These are phyloP conservation scores for Pangasius macronema DNA, from an alignment of 2,797 vertebrate genomes.

Conservation along the genomic window DNA sequence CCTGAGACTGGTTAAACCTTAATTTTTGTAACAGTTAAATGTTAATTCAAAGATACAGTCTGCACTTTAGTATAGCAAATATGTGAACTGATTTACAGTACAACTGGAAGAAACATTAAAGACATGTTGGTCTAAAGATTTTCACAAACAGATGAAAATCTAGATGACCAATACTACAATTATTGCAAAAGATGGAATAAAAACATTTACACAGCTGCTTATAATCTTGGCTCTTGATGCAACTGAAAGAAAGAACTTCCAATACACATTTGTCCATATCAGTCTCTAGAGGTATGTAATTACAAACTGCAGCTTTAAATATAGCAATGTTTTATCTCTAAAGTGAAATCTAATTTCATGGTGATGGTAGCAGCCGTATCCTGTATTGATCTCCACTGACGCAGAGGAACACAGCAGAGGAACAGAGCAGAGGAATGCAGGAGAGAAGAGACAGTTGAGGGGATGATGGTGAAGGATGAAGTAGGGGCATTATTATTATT, in stretches of 20 bases:
- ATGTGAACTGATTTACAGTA: neutral
- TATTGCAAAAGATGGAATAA: neutral
- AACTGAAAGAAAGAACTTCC: neutral
- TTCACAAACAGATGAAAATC: neutral
- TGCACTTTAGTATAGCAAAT: neutral
- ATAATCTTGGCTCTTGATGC: neutral
- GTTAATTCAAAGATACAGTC: neutral
- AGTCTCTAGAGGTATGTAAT: neutral
- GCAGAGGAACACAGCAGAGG: neutral
- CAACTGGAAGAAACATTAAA: neutral
- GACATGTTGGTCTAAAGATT: neutral
- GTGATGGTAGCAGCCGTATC: constrained; percentile 7
- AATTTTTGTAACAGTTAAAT: neutral
- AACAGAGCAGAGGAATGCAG: neutral
- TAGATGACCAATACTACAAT: neutral
- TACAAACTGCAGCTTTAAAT: constrained; percentile 23
- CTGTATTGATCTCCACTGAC: neutral
- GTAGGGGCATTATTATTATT: neutral
- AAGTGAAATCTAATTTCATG: neutral
- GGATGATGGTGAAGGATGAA: neutral
- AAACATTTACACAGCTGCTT: neutral
- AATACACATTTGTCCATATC: neutral
- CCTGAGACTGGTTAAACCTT: neutral
- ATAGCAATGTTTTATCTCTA: constrained; percentile 15
- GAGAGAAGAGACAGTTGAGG: neutral